Base-by-base conservation (phyloP, 92 coral and sea anemone genomes). In the Paramuricea clavata region DNA sequence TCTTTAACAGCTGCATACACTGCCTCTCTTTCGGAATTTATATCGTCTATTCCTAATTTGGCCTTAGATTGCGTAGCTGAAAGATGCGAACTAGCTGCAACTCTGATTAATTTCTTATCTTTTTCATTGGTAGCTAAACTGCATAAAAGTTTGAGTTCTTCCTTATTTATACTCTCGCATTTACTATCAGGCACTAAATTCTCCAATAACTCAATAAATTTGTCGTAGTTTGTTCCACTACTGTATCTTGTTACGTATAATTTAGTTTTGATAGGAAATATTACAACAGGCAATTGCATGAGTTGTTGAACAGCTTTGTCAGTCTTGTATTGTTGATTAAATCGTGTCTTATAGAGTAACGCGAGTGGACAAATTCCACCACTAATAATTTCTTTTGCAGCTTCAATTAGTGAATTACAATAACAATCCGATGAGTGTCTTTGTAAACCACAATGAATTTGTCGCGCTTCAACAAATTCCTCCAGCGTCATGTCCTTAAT, bases 241-340 rank as follows among this genome's bases (percentile, higher is more conserved):
- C 30, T 32, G 28, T 71, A 12, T 69, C 71, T 69, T 15, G 85
- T 32, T 5, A 85, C 84, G 52, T 34, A 85, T 15, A 76, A 42
- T 76, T 44, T 75, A 50, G 52, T n/a, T 67, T 87, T 71, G 1
- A 88, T 56, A 26, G 26, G 36, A 67, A 69, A 87, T 28, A 87
- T 79, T 11, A 83, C 86, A 12, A 87, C 90, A 43, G 87, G 90
- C 33, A 87, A 83, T 36, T 87, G 90, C 68, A 87, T 42, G 13
- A 87, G 30, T 49, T 54, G 68, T 34, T 85, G 49, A n/a, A 87
- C 35, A 41, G 90, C 90, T 80, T 80, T 87, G 74, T 80, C 87
- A 15, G 79, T 64, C 65, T 87, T 30, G 34, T 87, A 87, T 56
- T 87, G 30, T n/a, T 35, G 34, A 36, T 57, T 65, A 71, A 43